phyloP scores from a whole-genome alignment of 2,888 invertebrate genomes.

The Amphipoea oculea region DNA sequence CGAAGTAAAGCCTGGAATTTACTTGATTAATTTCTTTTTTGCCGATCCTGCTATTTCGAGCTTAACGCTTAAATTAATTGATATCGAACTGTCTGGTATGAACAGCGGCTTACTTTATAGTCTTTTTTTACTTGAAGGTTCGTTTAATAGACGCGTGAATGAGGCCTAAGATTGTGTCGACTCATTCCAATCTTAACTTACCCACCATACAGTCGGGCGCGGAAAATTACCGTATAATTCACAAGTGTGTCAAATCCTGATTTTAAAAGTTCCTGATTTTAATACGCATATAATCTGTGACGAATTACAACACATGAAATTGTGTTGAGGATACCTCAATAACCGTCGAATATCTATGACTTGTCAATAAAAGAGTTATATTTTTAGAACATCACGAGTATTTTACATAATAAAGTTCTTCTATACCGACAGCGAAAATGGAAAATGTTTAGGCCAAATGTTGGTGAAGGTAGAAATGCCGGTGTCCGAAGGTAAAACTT shows the following conservation, averaged over 20 bases:
- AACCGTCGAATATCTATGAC: conserved; percentile 5
- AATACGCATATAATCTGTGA: conserved; percentile 28
- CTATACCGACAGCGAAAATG: conserved; percentile 4
- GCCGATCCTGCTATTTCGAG: conserved; percentile 51
- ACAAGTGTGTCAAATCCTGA: conserved; percentile 32
- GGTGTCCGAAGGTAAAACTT: conserved; percentile 57
- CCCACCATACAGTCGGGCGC: conserved; percentile 12
- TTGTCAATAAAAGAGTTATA: conserved; percentile 30
- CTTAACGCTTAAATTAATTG: conserved; percentile 52
- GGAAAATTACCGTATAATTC: conserved; percentile 30
- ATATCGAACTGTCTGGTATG: conserved; percentile 57
- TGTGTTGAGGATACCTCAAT: conserved; percentile 16
- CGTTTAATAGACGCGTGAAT: conserved; percentile 43
- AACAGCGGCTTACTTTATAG: conserved; percentile 27
- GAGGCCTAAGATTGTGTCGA: conserved; percentile 39
- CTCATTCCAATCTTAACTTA: conserved; percentile 42
- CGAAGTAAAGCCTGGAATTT: conserved; percentile 49
- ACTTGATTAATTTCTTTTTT: conserved; percentile 65
- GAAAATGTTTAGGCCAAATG: conserved; percentile 20
- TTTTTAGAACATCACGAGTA: conserved; percentile 31
- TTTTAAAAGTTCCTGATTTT: conserved; percentile 19
- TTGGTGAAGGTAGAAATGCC: conserved; percentile 49
- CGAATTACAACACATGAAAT: conserved; percentile 29
- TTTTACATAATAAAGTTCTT: conserved; percentile 20
- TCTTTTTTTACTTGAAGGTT: conserved; percentile 28